phyloP scores from a whole-genome alignment of 2,888 invertebrate genomes.

The Drosophila infuscata region DNA sequence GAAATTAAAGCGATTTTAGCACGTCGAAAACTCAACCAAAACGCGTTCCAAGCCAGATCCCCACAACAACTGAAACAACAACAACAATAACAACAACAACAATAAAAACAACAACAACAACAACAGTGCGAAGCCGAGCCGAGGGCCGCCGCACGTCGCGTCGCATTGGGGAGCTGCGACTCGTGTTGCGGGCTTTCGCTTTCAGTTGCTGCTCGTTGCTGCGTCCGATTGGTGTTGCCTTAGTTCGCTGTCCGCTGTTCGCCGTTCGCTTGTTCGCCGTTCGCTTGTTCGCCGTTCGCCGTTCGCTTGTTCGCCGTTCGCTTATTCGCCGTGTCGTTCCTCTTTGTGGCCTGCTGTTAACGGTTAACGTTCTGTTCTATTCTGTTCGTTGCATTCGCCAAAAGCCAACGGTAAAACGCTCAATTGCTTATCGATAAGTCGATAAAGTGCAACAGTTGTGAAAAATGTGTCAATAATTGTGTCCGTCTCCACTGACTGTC shows the following conservation, averaged over 20 bases:
- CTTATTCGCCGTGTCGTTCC: conserved; percentile 19
- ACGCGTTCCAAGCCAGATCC: conserved; percentile 68
- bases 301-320: conserved; percentile 38
- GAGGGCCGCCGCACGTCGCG: conserved; percentile 45
- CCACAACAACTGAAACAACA: conserved; percentile 10
- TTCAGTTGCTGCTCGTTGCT: conserved; percentile 83
- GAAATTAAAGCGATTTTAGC: conserved; percentile 72
- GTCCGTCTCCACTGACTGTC: not conserved
- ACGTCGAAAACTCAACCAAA: conserved; percentile 57
- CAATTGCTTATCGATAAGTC: conserved; percentile 31
- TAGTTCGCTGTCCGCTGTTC: conserved; percentile 38
- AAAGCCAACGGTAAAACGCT: conserved; percentile 55
- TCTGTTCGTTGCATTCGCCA: not conserved
- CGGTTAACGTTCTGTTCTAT: conserved; percentile 18
- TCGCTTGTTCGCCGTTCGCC: conserved; percentile 33
- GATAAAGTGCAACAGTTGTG: conserved; percentile 5
- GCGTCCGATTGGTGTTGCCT: conserved; percentile 80
- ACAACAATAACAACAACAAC: not conserved
- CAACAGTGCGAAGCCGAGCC: conserved; percentile 42
- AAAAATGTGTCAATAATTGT: conserved; percentile 29
- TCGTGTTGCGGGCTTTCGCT: conserved; percentile 79
- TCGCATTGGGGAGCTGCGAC: conserved; percentile 52
- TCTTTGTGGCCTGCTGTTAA: conserved; percentile 14
- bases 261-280: conserved; percentile 32
- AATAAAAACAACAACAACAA: not conserved